Conservation (phyloP, 2,797 vertebrate genomes). For the Gorsachius magnificus region DNA sequence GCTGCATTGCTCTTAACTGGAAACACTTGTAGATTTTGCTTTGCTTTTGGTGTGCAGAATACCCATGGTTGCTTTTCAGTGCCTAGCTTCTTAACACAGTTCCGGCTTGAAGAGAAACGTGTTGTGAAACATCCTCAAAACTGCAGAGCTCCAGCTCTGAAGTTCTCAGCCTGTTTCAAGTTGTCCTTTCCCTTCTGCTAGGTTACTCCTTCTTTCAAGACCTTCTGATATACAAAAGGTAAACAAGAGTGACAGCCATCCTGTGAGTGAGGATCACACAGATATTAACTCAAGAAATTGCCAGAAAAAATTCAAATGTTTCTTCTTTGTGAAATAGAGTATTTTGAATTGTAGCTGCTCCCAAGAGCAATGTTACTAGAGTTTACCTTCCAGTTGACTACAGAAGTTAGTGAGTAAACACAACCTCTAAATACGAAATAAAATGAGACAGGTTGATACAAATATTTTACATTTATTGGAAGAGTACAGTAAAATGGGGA, state of each 20-base stretch:
- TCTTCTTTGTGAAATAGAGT: not conserved
- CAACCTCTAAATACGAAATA: slow-evolving; percentile 20
- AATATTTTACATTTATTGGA: slow-evolving; percentile 84
- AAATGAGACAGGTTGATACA: slow-evolving; percentile 63
- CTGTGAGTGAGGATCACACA: not conserved
- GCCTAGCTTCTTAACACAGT: not conserved
- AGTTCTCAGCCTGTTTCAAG: not conserved
- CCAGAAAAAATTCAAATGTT: not conserved
- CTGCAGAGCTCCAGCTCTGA: not conserved
- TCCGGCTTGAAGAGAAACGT: not conserved
- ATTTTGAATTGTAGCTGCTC: not conserved
- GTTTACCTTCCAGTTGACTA: slow-evolving; percentile 9
- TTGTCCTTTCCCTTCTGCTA: not conserved
- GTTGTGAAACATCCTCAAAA: not conserved
- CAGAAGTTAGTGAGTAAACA: slow-evolving; percentile 15
- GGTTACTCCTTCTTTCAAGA: not conserved
- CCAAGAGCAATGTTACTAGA: not conserved
- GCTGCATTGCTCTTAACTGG: not conserved
- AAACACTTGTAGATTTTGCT: not conserved
- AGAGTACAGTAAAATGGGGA: slow-evolving; percentile 77
- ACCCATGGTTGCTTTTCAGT: not conserved
- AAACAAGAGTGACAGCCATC: not conserved
- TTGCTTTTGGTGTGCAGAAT: not conserved
- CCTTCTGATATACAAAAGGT: not conserved
- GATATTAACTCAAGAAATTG: not conserved